phyloP scores from a whole-genome alignment of 2,888 invertebrate species.

The Cephus runcator region DNA sequence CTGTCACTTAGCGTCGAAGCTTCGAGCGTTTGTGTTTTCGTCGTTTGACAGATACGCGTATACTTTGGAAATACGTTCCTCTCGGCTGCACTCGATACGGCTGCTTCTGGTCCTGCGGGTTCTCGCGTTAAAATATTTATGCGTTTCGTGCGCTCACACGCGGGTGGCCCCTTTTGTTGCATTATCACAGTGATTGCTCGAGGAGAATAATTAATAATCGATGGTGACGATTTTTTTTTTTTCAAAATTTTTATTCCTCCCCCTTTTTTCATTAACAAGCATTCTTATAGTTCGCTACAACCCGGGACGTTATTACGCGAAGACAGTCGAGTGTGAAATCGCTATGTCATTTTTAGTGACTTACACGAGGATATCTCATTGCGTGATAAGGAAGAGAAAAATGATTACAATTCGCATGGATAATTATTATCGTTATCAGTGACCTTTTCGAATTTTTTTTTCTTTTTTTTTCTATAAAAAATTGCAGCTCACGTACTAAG shows the following conservation, averaged over 20 bases:
- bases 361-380: background rate
- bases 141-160: background rate
- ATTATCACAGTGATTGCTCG: conserved; percentile 55
- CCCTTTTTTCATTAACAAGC: background rate
- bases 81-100: background rate
- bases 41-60: background rate
- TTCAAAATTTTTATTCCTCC: background rate
- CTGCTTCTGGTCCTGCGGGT: background rate
- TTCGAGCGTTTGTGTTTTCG: background rate
- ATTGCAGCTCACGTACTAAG: background rate
- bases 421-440: background rate
- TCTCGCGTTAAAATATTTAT: background rate
- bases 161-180: background rate
- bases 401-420: background rate
- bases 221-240: background rate
- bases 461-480: background rate
- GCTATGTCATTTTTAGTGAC: background rate
- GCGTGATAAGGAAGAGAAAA: background rate
- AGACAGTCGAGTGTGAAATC: background rate
- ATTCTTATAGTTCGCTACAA: background rate
- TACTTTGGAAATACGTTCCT: background rate
- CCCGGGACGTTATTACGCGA: background rate
- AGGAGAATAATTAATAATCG: conserved; percentile 33
- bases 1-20: background rate
- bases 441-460: background rate